These are phyloP conservation scores for Dreissena rostriformis DNA, from an alignment of 1,140 invertebrate genomes.

Conservation along the genomic window DNA sequence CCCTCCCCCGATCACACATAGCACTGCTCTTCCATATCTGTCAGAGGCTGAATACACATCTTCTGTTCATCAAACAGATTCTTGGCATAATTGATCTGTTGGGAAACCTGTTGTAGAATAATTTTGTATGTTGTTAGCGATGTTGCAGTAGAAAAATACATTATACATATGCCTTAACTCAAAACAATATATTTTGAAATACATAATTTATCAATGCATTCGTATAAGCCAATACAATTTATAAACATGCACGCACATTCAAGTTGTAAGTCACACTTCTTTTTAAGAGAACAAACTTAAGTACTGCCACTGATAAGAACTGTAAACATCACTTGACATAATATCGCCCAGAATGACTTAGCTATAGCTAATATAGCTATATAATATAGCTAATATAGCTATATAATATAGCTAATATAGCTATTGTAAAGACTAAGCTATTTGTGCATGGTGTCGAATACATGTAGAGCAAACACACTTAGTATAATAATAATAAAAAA, in stretches of 20 bases:
- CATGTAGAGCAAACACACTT: too few species aligned
- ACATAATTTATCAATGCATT: background rate
- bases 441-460: too few species aligned
- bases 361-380: too few species aligned
- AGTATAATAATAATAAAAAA: too few species aligned
- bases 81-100: conserved; percentile 57
- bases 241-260: background rate
- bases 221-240: background rate
- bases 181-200: background rate
- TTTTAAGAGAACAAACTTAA: too few species aligned
- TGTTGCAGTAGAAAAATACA: background rate
- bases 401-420: too few species aligned
- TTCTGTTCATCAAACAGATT: conserved; percentile 55
- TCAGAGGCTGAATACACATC: conserved; percentile 2
- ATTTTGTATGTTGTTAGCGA: background rate
- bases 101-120: conserved; percentile 34
- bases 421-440: too few species aligned
- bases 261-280: too few species aligned
- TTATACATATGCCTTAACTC: background rate
- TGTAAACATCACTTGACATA: too few species aligned
- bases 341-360: too few species aligned
- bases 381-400: too few species aligned
- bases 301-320: too few species aligned
- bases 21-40: conserved; percentile 17
- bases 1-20: background rate